A percentile compares a stretch with the other conserved stretches of the same genome.
Conservation (phyloP, 1,140 invertebrate genomes). For the Whitmania pigra region DNA sequence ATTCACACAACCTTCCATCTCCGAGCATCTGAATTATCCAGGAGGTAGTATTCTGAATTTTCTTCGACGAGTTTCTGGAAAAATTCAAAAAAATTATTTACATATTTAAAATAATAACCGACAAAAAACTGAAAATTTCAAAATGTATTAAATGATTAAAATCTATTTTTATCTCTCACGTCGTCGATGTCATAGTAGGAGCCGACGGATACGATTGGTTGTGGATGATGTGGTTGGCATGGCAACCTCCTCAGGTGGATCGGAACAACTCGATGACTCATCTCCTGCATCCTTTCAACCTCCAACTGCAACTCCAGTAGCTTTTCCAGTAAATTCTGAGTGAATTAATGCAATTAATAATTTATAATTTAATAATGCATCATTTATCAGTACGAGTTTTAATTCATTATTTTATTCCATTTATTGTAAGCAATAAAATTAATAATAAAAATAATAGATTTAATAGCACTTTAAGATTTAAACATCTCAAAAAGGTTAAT, state of each 20-base stretch:
- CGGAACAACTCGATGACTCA: not conserved
- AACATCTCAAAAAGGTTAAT: not conserved
- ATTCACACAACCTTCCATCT: not conserved
- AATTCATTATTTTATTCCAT: no score
- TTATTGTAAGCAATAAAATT: not conserved
- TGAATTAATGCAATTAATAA: not conserved
- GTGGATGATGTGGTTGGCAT: not conserved
- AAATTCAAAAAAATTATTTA: not conserved
- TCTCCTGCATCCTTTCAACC: not conserved
- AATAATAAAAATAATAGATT: not conserved
- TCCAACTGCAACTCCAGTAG: not conserved
- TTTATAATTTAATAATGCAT: not conserved
- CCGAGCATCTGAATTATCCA: not conserved
- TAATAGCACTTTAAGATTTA: not conserved
- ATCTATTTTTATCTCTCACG: not conserved
- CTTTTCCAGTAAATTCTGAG: slow-evolving; percentile 2
- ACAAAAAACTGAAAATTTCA: no score
- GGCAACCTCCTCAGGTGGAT: slow-evolving; percentile 1
- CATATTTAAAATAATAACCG: not conserved
- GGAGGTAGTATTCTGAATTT: not conserved
- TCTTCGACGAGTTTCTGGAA: not conserved
- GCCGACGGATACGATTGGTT: not conserved
- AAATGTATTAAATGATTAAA: not conserved
- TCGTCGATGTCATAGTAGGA: not conserved
- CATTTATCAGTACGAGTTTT: not conserved